phyloP scores from a whole-genome alignment of 2,113 vertebrate genomes.

The Plectropomus leopardus region DNA sequence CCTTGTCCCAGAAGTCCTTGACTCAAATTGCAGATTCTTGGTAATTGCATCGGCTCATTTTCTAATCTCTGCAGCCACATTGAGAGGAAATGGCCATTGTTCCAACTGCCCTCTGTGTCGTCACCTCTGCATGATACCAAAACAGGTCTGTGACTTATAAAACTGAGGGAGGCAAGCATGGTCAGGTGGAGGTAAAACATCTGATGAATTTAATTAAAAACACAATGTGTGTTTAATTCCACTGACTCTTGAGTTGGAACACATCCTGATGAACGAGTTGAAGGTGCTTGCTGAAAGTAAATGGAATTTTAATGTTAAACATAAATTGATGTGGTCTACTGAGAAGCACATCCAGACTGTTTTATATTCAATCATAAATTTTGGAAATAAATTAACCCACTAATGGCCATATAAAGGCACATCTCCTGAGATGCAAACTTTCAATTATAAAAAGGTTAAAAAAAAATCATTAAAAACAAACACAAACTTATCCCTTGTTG shows the following conservation, averaged over 20 bases:
- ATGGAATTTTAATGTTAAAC: neutral
- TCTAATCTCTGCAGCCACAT: neutral
- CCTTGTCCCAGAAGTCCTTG: conserved; percentile 21
- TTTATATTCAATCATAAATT: neutral
- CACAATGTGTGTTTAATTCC: neutral
- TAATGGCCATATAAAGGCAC: neutral
- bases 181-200: neutral
- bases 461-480: no score
- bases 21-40: conserved; percentile 17
- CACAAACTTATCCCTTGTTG: no score
- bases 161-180: neutral
- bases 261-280: neutral
- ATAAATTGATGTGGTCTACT: neutral
- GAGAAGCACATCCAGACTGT: neutral
- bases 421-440: no score
- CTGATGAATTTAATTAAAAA: neutral
- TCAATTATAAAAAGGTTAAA: no score
- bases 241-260: neutral
- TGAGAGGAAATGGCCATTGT: conserved; percentile 8
- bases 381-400: neutral
- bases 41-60: conserved; percentile 31
- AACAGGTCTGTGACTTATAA: neutral
- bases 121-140: neutral
- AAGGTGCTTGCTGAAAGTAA: neutral
- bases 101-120: neutral